Conservation (phyloP, 1,140 invertebrate genomes). For the Caenorhabditis inopinata region DNA sequence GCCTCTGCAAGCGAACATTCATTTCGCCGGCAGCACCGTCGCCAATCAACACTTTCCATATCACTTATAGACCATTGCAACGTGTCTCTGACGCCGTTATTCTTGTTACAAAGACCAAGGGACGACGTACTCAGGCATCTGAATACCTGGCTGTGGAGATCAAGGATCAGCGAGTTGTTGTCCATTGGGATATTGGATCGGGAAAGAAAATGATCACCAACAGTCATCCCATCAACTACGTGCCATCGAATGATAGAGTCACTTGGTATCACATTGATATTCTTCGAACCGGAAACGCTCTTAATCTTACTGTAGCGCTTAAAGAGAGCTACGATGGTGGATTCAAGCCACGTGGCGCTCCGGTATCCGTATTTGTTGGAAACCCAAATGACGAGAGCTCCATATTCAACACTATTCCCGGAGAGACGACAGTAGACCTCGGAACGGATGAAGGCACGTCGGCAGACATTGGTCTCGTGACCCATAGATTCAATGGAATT, state of each 20-base stretch:
- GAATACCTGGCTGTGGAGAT: constrained; percentile 62
- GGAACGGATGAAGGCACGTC: constrained; percentile 49
- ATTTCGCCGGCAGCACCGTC: constrained; percentile 61
- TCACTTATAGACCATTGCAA: constrained; percentile 59
- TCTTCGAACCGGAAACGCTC: constrained; percentile 57
- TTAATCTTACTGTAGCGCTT: constrained; percentile 58
- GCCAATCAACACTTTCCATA: constrained; percentile 55
- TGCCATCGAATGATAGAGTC: constrained; percentile 58
- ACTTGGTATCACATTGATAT: constrained; percentile 65
- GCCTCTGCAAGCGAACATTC: constrained; percentile 55
- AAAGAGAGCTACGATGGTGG: constrained; percentile 52
- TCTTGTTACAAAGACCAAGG: constrained; percentile 58
- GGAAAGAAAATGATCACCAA: constrained; percentile 60
- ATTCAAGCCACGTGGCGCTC: constrained; percentile 38
- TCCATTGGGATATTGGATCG: constrained; percentile 62
- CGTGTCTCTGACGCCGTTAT: constrained; percentile 59
- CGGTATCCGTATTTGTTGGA: constrained; percentile 51
- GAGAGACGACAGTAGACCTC: constrained; percentile 56
- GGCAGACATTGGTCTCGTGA: constrained; percentile 55
- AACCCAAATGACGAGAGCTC: constrained; percentile 53
- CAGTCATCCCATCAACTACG: constrained; percentile 59
- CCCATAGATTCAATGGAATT: constrained; percentile 57
- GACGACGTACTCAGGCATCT: constrained; percentile 57
- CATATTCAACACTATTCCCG: constrained; percentile 63
- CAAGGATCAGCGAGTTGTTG: constrained; percentile 59